Base-by-base conservation (phyloP, 2,888 invertebrate genomes). In the Eupithecia insigniata region DNA sequence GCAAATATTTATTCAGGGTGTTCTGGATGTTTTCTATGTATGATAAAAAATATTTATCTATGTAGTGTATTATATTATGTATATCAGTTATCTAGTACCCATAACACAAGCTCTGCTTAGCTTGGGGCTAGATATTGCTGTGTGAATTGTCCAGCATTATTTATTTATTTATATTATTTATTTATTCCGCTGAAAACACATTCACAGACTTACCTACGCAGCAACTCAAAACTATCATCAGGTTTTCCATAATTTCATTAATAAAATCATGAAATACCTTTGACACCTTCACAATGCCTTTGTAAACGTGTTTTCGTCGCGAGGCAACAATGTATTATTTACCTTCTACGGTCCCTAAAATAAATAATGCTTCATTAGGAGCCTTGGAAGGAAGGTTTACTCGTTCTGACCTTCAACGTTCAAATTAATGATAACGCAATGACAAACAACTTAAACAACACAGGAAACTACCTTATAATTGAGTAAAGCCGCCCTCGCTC, bases 371-470 rank as follows among this genome's bases (percentile, higher is more conserved):
- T 55, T 22, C 26, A 55, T 51, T 14, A 14, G 26, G 26, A 62
- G 30, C 32, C 12, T 62, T 0, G n/a, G 61, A 62, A 12, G n/a
- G 26, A 51, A 51, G 10, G n/a, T 61, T 61, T 32, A 61, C 28
- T 28, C 30, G 28, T 30, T 60, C n/a, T 61, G 32, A 30, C 61
- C 61, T 61, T 61, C 8, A 61, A 32, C 61, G 12, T 62, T 34
- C n/a, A 62, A 62, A 62, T 62, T 62, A 62, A 62, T 62, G 61
- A 32, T 32, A n/a, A 32, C 32, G 10, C 34, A 34, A 32, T 62
- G 61, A 62, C 18, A 18, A 61, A 61, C 61, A 32, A 61, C 14
- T 65, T 7, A 39, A 65, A 14, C 28, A 58, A 26, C 58, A 28
- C 26, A 16, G 26, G 16, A 58, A 28, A 58, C 28, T 28, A n/a